Conservation (phyloP, 2,113 vertebrate species). For the Galeopterus variegatus region DNA sequence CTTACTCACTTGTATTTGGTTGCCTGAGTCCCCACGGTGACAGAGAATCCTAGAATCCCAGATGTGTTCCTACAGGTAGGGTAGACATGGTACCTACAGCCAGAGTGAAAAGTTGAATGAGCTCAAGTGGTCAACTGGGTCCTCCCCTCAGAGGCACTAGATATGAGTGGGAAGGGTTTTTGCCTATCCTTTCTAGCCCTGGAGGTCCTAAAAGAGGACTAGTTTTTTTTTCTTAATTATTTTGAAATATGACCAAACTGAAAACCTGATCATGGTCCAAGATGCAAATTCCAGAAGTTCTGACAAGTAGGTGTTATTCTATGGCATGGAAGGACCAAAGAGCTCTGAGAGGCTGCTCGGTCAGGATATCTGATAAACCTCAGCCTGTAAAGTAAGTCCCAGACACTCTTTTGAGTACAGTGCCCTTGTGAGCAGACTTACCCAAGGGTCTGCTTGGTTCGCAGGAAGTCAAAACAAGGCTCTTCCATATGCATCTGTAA, state of each 20-base stretch:
- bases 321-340: background rate
- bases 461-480: slow-evolving; percentile 97
- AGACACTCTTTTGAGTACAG: slow-evolving; percentile 8
- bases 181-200: background rate
- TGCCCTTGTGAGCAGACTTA: slow-evolving; percentile 85
- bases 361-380: background rate
- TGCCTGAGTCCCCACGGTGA: slow-evolving; percentile 98
- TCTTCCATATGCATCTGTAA: slow-evolving; percentile 99
- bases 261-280: background rate
- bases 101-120: slow-evolving; percentile 50
- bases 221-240: slow-evolving; percentile 19
- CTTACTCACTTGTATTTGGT: slow-evolving; percentile 95
- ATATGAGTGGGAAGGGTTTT: background rate
- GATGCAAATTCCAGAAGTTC: slow-evolving; percentile 20
- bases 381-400: background rate
- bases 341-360: background rate
- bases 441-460: slow-evolving; percentile 98
- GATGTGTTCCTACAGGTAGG: slow-evolving; percentile 97
- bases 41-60: slow-evolving; percentile 96
- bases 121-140: background rate
- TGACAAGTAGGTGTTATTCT: background rate
- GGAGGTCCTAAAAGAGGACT: background rate
- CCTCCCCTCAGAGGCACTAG: background rate
- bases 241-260: background rate
- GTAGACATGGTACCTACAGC: slow-evolving; percentile 96